Base-by-base conservation (phyloP, 1,140 invertebrate species). In the Tetragonula clypearis region DNA sequence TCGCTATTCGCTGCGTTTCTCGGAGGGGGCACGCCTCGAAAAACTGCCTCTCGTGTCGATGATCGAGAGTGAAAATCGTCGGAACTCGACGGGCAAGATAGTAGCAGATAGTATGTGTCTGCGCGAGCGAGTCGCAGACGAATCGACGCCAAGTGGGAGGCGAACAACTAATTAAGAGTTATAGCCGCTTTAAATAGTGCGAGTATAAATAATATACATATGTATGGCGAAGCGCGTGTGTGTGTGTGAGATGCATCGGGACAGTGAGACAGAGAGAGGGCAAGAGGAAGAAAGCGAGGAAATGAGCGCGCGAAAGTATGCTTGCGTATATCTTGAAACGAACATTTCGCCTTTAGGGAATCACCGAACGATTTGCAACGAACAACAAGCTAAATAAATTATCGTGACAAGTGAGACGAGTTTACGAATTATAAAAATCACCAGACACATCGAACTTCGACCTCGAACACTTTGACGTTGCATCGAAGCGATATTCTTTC, bases 361-460 rank as follows among this genome's bases (percentile, higher is more conserved):
- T 35, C 69, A 56, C 68, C 65, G 69, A 72, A 79, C 41, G 76
- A 90, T 65, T 66, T 86, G 90, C 90, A 91, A 91, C 90, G 90
- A 91, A 91, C 79, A 82, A 87, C 68, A 65, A 80, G 82, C n/a
- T 83, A 83, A 84, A 83, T 69, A 74, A 86, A 87, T 69, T 79
- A 82, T 71, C 73, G 56, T 60, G 75, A 53, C 41, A 30, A 85
- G 62, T 62, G 65, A 73, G 11, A 66, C 60, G 81, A 73, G 17
- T 58, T 30, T 81, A 77, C 58, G 77, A 88, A 74, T 68, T 75
- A 49, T 49, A 86, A 53, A 65, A 41, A 12, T 15, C 23, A 65
- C 58, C 23, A 17, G 66, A 82, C 74, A 89, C 88, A 89, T 89
- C 88, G 88, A 89, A 86, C n/a, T 68, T 35, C 1, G 41, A 79